Percentiles rank a stretch among this genome's conserved stretches.
phyloP scores from a whole-genome alignment of 2,888 invertebrate species.

The Toxonevra muliebris region DNA sequence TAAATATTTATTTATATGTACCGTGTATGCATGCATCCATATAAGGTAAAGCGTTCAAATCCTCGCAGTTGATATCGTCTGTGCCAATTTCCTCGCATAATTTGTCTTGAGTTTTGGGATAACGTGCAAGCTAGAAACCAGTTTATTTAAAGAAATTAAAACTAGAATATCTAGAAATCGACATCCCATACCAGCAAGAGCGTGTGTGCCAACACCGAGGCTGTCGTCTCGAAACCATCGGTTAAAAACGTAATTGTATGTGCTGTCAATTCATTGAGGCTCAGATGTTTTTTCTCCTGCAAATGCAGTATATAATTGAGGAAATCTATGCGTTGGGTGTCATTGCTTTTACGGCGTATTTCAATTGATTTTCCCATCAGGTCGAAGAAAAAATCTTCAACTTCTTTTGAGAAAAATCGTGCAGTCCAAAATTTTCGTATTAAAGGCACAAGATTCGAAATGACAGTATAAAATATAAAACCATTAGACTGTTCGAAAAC shows the following conservation, averaged over 20 bases:
- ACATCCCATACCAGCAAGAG: conserved; percentile 46
- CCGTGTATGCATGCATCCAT: conserved; percentile 60
- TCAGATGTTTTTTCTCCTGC: conserved; percentile 54
- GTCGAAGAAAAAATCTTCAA: conserved; percentile 66
- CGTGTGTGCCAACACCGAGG: conserved; percentile 50
- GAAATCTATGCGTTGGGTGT: conserved; percentile 52
- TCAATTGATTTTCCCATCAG: conserved; percentile 50
- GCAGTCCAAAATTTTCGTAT: conserved; percentile 48
- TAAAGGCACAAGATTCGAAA: conserved; percentile 53
- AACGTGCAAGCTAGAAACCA: conserved; percentile 47
- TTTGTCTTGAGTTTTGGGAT: conserved; percentile 47
- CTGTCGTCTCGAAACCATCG: conserved; percentile 60
- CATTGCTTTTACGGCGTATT: conserved; percentile 44
- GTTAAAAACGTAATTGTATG: conserved; percentile 59
- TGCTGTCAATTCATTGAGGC: conserved; percentile 46
- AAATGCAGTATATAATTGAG: conserved; percentile 57
- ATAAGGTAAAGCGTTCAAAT: conserved; percentile 52
- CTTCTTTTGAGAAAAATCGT: conserved; percentile 66
- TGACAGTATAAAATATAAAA: conserved; percentile 43
- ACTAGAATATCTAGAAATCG: not conserved
- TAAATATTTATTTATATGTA: conserved; percentile 29
- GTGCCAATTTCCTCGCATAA: conserved; percentile 51
- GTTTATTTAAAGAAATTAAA: not conserved
- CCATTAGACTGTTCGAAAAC: conserved; percentile 53
- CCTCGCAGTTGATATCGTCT: conserved; percentile 32